A percentile compares a stretch with the other conserved stretches of the same genome.
These are phyloP conservation scores for Listronotus oregonensis DNA, from an alignment of 1,140 invertebrate genomes.

Conservation along the genomic window DNA sequence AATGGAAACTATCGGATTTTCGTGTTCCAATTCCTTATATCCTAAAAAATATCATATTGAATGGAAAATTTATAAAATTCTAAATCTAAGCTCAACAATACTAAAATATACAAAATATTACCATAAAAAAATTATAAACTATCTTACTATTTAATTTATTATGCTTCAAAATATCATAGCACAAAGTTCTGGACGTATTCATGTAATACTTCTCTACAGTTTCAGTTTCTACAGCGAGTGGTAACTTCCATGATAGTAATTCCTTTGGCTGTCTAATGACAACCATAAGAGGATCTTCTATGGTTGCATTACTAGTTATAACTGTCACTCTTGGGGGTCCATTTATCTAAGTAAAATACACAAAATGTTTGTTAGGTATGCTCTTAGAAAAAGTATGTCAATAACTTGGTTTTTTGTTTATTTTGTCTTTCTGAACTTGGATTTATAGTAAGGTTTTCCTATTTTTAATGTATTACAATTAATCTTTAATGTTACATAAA, in stretches of 20 bases:
- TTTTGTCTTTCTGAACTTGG: no score
- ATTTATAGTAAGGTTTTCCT: no score
- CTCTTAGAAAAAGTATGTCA: background rate
- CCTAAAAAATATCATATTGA: conserved; percentile 1
- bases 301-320: conserved; percentile 58
- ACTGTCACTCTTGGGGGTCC: conserved; percentile 61
- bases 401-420: no score
- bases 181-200: conserved; percentile 67
- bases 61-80: no score
- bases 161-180: conserved; percentile 60
- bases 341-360: conserved; percentile 2
- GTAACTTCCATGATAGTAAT: conserved; percentile 72
- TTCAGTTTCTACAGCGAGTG: conserved; percentile 62
- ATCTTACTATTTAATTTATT: conserved; percentile 23
- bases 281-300: conserved; percentile 66
- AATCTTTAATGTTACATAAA: no score
- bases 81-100: no score
- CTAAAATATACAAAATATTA: no score
- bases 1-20: conserved; percentile 63
- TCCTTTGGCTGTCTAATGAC: conserved; percentile 69
- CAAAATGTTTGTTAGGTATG: conserved; percentile 3
- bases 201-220: conserved; percentile 59
- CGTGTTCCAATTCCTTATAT: conserved; percentile 13
- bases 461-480: no score
- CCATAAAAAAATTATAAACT: background rate